These are phyloP conservation scores for Dicranocentrus wangi DNA, from an alignment of 2,888 invertebrate genomes.

Conservation along the genomic window DNA sequence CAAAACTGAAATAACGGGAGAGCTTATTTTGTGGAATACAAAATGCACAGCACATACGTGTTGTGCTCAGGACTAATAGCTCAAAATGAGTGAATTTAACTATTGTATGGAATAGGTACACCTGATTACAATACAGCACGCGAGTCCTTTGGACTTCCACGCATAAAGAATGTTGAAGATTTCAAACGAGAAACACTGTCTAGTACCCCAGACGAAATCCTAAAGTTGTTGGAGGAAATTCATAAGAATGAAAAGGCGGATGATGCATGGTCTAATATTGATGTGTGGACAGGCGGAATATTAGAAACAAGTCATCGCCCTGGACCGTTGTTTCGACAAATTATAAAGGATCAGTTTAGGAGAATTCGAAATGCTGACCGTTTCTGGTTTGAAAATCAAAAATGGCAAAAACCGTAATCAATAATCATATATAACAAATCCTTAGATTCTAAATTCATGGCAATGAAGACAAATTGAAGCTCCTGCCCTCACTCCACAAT, in stretches of 20 bases:
- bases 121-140: conserved; percentile 80
- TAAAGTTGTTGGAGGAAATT: conserved; percentile 57
- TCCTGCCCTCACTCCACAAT: no score
- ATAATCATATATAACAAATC: neutral
- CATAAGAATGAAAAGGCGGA: conserved; percentile 33
- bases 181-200: conserved; percentile 72
- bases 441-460: neutral
- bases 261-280: conserved; percentile 76
- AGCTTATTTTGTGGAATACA: neutral
- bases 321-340: conserved; percentile 77
- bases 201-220: conserved; percentile 72
- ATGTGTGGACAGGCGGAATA: conserved; percentile 79
- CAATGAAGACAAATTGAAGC: conserved; percentile 11
- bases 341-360: conserved; percentile 78
- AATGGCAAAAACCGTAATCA: conserved; percentile 70
- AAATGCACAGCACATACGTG: no score
- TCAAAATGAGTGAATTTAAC: no score
- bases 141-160: conserved; percentile 76
- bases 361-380: conserved; percentile 79
- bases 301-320: conserved; percentile 77
- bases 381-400: conserved; percentile 79
- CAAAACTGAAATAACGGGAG: neutral
- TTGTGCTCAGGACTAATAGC: no score
- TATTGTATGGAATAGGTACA: no score
- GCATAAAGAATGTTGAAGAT: conserved; percentile 73